A percentile compares a stretch with the other conserved stretches of the same genome.
Conservation (phyloP, 2,113 vertebrate genomes). For the Diphyllodes magnificus region DNA sequence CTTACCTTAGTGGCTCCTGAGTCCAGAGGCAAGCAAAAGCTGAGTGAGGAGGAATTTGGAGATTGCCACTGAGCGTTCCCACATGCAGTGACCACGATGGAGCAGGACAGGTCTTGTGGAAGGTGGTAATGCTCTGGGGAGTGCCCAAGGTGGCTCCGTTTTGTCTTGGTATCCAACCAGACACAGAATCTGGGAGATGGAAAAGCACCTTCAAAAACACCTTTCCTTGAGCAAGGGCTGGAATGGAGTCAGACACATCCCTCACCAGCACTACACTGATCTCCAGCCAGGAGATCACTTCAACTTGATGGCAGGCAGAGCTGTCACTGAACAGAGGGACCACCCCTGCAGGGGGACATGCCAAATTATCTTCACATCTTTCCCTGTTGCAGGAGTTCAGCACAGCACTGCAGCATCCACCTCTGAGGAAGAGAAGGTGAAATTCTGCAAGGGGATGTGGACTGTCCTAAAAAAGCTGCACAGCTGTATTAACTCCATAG, state of each 20-base stretch:
- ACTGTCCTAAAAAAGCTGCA: neutral
- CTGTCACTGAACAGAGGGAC: neutral
- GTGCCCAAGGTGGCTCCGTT: accelerated
- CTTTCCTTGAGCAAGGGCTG: neutral
- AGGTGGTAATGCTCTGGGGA: neutral
- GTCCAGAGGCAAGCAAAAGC: neutral
- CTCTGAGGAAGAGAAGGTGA: neutral
- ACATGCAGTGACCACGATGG: neutral
- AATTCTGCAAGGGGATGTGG: neutral
- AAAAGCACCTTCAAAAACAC: neutral
- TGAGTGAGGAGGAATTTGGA: neutral
- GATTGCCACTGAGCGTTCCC: neutral
- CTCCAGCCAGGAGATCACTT: neutral
- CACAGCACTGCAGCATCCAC: neutral
- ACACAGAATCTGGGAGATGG: neutral
- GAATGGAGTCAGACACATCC: neutral
- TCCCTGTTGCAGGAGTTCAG: neutral
- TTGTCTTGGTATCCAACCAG: neutral
- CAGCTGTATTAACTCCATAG: neutral
- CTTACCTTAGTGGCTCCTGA: neutral
- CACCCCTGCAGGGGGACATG: neutral
- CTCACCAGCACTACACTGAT: neutral
- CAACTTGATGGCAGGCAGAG: neutral
- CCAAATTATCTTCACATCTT: neutral
- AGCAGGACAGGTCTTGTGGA: neutral